These are phyloP conservation scores for Sarcophaga peregrina DNA, from an alignment of 1,140 invertebrate genomes.

Conservation along the genomic window DNA sequence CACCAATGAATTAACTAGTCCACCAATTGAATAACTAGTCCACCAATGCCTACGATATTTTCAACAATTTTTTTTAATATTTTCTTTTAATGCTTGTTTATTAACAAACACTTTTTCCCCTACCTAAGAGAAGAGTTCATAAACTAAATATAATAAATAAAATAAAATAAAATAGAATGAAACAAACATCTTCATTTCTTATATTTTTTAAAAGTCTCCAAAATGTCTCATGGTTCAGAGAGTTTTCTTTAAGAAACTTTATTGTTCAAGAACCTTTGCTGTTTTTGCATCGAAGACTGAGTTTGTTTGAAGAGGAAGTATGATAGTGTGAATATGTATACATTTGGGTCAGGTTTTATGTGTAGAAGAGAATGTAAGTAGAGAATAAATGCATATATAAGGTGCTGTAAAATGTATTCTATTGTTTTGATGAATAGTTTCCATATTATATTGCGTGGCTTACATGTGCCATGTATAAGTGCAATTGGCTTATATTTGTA, in stretches of 20 bases:
- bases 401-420: no score
- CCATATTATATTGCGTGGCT: no score
- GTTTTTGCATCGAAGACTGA: background rate
- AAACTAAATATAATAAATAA: background rate
- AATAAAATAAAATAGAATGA: background rate
- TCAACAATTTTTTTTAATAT: background rate
- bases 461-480: no score
- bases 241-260: background rate
- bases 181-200: background rate
- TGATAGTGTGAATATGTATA: no score
- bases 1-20: no score
- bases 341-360: no score
- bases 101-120: background rate
- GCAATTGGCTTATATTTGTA: no score
- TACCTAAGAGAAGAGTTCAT: background rate
- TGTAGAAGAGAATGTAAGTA: no score
- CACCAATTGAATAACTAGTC: no score
- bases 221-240: slow-evolving; percentile 31
- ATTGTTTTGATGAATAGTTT: no score
- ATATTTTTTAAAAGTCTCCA: slow-evolving; percentile 9
- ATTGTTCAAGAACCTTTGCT: background rate
- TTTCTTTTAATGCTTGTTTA: background rate
- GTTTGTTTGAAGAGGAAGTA: background rate
- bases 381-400: no score
- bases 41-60: background rate